These are phyloP conservation scores for Micrastur ruficollis DNA, from an alignment of 2,797 vertebrate species.

Conservation along the genomic window DNA sequence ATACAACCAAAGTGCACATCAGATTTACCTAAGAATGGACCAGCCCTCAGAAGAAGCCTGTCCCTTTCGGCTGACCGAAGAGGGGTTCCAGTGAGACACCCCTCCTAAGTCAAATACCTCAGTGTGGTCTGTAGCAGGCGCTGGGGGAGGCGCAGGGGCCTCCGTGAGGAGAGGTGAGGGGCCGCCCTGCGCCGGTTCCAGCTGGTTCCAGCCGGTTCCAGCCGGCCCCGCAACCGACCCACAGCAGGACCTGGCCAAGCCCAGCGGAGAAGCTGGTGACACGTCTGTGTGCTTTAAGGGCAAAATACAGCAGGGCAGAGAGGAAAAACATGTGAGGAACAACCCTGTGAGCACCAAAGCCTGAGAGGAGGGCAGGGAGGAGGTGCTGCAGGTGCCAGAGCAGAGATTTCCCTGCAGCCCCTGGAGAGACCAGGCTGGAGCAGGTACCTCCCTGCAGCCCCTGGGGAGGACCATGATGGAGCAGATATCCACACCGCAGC, in stretches of 20 bases:
- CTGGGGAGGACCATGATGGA: neutral
- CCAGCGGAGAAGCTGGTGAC: accelerated
- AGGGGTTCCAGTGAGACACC: neutral
- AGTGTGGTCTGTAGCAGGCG: accelerated
- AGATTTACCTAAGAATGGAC: neutral
- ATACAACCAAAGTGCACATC: neutral
- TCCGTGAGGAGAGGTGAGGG: neutral
- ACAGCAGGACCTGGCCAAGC: neutral
- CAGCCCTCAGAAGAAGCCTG: neutral
- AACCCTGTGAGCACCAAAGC: neutral
- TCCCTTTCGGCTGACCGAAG: neutral
- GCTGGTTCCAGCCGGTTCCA: neutral
- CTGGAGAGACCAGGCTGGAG: neutral
- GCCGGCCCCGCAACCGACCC: neutral
- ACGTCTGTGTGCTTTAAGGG: neutral
- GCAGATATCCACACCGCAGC: neutral
- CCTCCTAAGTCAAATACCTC: neutral
- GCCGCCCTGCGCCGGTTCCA: neutral
- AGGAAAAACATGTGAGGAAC: neutral
- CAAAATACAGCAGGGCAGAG: accelerated
- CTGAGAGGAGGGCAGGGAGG: neutral
- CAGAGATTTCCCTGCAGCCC: neutral
- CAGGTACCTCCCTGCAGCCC: neutral
- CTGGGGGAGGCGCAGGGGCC: neutral
- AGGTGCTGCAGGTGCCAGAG: neutral